Percentiles rank a stretch among this genome's conserved stretches.
phyloP scores from a whole-genome alignment of 2,888 invertebrate genomes.

The Marronus borbonicus region DNA sequence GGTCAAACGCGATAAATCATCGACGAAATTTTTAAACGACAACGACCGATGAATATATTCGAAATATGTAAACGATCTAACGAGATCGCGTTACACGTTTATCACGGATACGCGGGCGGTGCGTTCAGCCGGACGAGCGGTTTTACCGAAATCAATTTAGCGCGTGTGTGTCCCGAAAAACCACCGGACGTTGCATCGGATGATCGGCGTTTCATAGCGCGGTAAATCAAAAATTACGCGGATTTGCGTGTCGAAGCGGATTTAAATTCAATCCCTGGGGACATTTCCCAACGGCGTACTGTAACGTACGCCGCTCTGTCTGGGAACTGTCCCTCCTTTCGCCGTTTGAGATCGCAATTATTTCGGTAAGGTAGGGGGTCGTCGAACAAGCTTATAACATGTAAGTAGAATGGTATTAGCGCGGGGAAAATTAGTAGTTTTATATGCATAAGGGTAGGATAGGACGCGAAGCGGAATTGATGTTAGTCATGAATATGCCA shows the following conservation, averaged over 20 bases:
- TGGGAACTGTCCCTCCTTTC: not conserved
- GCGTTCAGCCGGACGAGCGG: too few species aligned
- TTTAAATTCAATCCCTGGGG: not conserved
- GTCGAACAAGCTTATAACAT: not conserved
- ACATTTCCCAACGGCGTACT: constrained; percentile 9
- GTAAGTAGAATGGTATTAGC: constrained; percentile 6
- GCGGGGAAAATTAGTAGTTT: constrained; percentile 16
- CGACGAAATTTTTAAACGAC: too few species aligned
- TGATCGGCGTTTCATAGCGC: not conserved
- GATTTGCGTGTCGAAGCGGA: constrained; percentile 5
- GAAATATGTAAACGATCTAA: too few species aligned
- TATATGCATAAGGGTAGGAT: not conserved
- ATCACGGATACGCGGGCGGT: too few species aligned
- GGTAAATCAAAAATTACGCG: constrained; percentile 17
- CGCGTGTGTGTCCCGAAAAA: not conserved
- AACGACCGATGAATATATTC: too few species aligned
- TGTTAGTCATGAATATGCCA: too few species aligned
- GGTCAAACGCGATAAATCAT: too few species aligned
- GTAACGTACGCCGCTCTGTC: not conserved
- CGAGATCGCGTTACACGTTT: too few species aligned
- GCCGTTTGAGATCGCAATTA: not conserved
- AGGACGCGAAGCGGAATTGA: not conserved
- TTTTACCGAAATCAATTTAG: not conserved
- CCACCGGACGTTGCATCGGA: not conserved
- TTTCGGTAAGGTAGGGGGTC: not conserved